A percentile compares a stretch with the other conserved stretches of the same genome.
These are phyloP conservation scores for Aporophyla lueneburgensis DNA, from an alignment of 2,888 invertebrate genomes.

Conservation along the genomic window DNA sequence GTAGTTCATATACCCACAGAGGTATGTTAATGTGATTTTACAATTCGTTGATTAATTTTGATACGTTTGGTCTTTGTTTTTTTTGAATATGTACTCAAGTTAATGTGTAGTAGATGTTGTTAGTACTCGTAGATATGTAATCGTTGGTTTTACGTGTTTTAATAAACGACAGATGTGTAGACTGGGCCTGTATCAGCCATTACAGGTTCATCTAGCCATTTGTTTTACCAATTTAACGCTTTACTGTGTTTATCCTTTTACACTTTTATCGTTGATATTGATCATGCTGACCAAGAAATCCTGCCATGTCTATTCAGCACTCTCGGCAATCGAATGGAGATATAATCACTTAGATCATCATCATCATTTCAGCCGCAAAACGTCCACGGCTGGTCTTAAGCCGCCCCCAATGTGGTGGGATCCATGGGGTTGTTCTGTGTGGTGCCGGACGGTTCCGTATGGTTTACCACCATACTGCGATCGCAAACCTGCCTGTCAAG, in stretches of 20 bases:
- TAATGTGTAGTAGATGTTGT: slow-evolving; percentile 62
- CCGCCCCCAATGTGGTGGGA: no score
- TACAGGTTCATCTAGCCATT: slow-evolving; percentile 83
- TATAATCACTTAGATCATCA: no score
- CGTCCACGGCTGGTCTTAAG: no score
- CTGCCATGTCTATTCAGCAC: no score
- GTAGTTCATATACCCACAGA: slow-evolving; percentile 88
- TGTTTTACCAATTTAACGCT: slow-evolving; percentile 71
- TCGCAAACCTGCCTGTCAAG: no score
- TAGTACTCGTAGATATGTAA: slow-evolving; percentile 60
- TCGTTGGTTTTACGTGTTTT: slow-evolving; percentile 67
- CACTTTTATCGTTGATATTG: no score
- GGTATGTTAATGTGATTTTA: slow-evolving; percentile 58
- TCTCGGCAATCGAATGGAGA: no score
- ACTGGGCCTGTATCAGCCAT: slow-evolving; percentile 87
- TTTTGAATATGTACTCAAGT: slow-evolving; percentile 58
- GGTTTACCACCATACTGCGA: no score
- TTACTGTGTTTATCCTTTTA: slow-evolving; percentile 64
- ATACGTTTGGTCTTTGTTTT: slow-evolving; percentile 61
- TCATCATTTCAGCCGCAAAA: no score
- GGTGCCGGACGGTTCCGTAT: no score
- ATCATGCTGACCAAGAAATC: no score
- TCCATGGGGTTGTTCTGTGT: no score
- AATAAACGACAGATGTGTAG: slow-evolving; percentile 83
- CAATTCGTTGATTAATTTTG: slow-evolving; percentile 61